Evolutionary conservation across 1,140 invertebrate genomes (phyloP).

Genomic region (Batillaria attramentaria): DNA sequence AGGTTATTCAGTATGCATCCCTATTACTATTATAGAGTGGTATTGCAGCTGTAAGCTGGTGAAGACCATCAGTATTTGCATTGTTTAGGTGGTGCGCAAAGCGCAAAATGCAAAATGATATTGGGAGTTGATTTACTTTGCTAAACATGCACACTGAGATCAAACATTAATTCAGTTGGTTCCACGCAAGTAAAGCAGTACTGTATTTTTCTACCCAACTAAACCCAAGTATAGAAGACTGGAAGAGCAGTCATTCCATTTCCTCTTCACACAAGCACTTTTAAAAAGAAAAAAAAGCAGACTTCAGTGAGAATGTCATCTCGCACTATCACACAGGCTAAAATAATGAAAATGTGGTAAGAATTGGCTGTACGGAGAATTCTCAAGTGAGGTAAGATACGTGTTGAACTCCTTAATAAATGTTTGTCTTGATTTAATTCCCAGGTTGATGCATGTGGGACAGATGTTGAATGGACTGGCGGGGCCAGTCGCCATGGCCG

Average conservation of each 20-base stretch:
- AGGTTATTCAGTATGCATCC: neutral
- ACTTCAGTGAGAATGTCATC: neutral
- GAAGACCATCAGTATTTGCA: too few species aligned
- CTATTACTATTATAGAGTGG: neutral
- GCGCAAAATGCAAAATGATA: too few species aligned
- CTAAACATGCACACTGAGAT: too few species aligned
- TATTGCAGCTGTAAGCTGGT: too few species aligned
- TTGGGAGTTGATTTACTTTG: too few species aligned
- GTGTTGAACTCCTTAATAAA: neutral
- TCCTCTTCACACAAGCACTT: neutral
- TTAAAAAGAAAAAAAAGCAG: constrained; percentile 14
- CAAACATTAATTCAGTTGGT: too few species aligned
- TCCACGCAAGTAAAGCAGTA: too few species aligned
- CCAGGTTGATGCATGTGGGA: constrained; percentile 48
- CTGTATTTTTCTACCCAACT: too few species aligned
- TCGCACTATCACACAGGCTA: neutral
- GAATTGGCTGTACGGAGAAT: neutral
- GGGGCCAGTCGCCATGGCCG: constrained; percentile 64
- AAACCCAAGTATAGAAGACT: too few species aligned
- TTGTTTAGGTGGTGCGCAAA: too few species aligned
- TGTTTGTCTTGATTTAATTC: constrained; percentile 20
- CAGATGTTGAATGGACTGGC: constrained; percentile 66
- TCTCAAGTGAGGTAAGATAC: neutral
- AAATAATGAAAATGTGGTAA: constrained; percentile 20
- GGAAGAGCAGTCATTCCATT: too few species aligned